Evolutionary conservation across 2,888 invertebrate species (phyloP).

Genomic region (Euphydryas editha): DNA sequence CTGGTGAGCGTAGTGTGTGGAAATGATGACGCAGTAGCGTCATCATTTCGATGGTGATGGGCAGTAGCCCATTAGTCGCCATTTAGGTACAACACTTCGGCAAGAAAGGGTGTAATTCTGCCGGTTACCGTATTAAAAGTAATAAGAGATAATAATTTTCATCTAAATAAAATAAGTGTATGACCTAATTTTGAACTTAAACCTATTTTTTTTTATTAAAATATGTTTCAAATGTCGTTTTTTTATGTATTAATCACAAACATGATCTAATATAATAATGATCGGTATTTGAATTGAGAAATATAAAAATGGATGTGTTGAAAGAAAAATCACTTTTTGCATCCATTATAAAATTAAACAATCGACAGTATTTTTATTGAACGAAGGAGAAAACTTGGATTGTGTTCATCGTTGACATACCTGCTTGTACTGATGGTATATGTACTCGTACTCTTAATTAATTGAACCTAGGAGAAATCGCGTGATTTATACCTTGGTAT

Average conservation of each 20-base stretch:
- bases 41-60: too few species aligned
- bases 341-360: constrained; percentile 54
- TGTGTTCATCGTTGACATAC: constrained; percentile 38
- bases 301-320: constrained; percentile 10
- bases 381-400: constrained; percentile 43
- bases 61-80: too few species aligned
- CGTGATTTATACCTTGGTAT: neutral
- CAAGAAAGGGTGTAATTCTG: too few species aligned
- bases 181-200: too few species aligned
- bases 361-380: constrained; percentile 46
- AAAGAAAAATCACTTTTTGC: constrained; percentile 35
- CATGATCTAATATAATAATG: too few species aligned
- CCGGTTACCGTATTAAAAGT: too few species aligned
- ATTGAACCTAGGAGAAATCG: constrained; percentile 13
- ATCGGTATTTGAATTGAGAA: neutral
- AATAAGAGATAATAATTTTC: neutral
- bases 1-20: too few species aligned
- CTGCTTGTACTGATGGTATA: neutral
- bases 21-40: too few species aligned
- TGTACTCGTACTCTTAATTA: constrained; percentile 9
- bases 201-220: too few species aligned
- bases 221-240: too few species aligned
- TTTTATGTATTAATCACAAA: too few species aligned
- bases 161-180: neutral
- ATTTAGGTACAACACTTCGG: too few species aligned